Conservation (phyloP, 2,113 vertebrate species). For the Indicator indicator region DNA sequence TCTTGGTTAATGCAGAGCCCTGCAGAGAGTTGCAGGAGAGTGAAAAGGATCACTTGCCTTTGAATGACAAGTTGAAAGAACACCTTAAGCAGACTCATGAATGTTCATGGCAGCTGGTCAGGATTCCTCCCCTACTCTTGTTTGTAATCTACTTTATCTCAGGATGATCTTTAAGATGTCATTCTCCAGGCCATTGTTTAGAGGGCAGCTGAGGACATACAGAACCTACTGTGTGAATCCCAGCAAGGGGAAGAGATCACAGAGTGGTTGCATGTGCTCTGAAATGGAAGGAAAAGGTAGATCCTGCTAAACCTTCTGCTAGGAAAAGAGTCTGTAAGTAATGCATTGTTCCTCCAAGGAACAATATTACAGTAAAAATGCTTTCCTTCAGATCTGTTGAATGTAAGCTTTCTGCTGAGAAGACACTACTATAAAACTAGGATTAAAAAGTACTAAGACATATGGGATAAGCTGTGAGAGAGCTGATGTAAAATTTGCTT, state of each 20-base stretch:
- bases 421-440: neutral
- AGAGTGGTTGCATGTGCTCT: neutral
- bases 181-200: neutral
- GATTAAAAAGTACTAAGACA: neutral
- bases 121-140: neutral
- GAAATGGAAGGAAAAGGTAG: neutral
- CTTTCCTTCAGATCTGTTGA: neutral
- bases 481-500: neutral
- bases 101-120: neutral
- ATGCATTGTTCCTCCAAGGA: neutral
- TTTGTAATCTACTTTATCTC: neutral
- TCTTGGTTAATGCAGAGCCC: neutral
- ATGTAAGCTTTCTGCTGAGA: neutral
- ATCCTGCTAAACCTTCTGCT: neutral
- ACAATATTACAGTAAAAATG: neutral
- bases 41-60: neutral
- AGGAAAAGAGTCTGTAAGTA: neutral
- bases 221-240: neutral
- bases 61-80: neutral
- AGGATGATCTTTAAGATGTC: neutral
- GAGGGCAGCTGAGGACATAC: neutral
- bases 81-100: neutral
- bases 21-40: neutral
- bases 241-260: neutral
- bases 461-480: neutral